Evolutionary conservation across 2,888 invertebrate species (phyloP).

Genomic region (Horisme vitalbata): DNA sequence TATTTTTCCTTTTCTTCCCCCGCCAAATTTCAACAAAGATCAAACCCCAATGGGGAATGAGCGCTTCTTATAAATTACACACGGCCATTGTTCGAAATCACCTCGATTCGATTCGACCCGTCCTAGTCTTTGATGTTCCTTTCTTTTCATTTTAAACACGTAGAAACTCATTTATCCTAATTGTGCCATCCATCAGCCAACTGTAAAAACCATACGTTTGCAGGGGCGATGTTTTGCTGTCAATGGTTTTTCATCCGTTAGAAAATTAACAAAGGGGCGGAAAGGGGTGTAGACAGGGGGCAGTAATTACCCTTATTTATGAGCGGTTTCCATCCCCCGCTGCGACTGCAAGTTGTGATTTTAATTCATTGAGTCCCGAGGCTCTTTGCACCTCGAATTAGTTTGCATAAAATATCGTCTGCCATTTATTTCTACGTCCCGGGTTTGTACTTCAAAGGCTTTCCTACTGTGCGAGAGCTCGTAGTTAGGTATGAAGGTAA

Average conservation of each 20-base stretch:
- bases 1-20: slow-evolving; percentile 30
- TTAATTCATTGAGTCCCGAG: slow-evolving; percentile 72
- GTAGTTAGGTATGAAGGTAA: slow-evolving; percentile 17
- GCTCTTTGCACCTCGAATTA: slow-evolving; percentile 78
- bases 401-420: slow-evolving; percentile 74
- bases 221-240: slow-evolving; percentile 45
- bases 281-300: slow-evolving; percentile 43
- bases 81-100: slow-evolving; percentile 48
- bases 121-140: slow-evolving; percentile 37
- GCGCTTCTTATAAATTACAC: slow-evolving; percentile 49
- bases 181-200: slow-evolving; percentile 41
- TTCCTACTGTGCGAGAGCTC: slow-evolving; percentile 33
- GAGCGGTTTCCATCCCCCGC: slow-evolving; percentile 67
- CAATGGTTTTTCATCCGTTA: slow-evolving; percentile 43
- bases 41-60: slow-evolving; percentile 37
- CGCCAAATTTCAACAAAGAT: slow-evolving; percentile 36
- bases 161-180: slow-evolving; percentile 49
- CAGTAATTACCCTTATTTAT: slow-evolving; percentile 78
- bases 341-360: slow-evolving; percentile 77
- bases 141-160: slow-evolving; percentile 42
- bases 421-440: slow-evolving; percentile 64
- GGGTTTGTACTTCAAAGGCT: slow-evolving; percentile 55
- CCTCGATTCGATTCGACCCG: slow-evolving; percentile 38
- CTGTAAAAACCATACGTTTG: slow-evolving; percentile 43
- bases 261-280: slow-evolving; percentile 50